A percentile compares a stretch with the other conserved stretches of the same genome.
Conservation (phyloP, 2,797 vertebrate species). For the Anisognathus igniventris region DNA sequence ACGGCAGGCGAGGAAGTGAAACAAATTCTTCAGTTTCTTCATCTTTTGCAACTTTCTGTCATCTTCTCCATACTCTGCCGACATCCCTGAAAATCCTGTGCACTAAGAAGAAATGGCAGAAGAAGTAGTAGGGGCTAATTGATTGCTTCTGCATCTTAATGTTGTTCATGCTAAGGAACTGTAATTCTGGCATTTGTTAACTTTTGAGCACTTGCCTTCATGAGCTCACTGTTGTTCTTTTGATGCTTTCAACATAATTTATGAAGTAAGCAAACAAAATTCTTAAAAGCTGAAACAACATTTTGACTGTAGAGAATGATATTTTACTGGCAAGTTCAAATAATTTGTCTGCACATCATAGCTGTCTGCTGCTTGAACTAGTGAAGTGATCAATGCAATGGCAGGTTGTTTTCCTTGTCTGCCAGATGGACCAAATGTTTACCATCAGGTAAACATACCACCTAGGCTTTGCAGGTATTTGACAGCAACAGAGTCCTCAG, state of each 20-base stretch:
- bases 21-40: not conserved
- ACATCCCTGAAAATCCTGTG: not conserved
- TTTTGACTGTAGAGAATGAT: not conserved
- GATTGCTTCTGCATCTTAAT: not conserved
- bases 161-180: not conserved
- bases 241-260: not conserved
- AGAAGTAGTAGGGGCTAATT: not conserved
- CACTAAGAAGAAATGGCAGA: not conserved
- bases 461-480: not conserved
- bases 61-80: not conserved
- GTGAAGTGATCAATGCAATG: not conserved
- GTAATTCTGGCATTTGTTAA: not conserved
- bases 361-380: not conserved
- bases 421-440: not conserved
- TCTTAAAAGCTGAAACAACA: not conserved
- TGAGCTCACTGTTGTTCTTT: not conserved
- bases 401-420: not conserved
- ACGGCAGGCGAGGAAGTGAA: not conserved
- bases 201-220: not conserved
- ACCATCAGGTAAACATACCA: rapidly evolving
- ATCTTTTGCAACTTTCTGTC: not conserved
- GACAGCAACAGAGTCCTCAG: not conserved
- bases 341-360: not conserved
- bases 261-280: not conserved
- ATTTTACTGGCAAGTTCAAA: not conserved